These are phyloP conservation scores for Drosophila aff. DNA, from an alignment of 1,140 invertebrate species.

Conservation along the genomic window DNA sequence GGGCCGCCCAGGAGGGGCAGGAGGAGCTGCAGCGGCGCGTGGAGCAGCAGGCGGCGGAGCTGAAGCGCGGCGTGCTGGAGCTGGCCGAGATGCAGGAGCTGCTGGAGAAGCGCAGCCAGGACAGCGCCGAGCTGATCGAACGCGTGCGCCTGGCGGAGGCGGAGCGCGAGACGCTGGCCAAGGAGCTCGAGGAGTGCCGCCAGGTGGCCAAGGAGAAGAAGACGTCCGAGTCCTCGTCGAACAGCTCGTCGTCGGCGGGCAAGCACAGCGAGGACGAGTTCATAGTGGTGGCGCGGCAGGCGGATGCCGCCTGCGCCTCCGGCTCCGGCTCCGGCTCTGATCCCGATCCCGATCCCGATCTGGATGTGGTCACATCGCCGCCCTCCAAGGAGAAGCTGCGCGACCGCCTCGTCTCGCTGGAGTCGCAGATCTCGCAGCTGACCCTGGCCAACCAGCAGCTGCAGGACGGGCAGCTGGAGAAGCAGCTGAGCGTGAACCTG, in stretches of 20 bases:
- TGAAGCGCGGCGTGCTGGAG: conserved; percentile 54
- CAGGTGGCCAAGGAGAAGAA: conserved; percentile 71
- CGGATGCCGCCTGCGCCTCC: conserved; percentile 48
- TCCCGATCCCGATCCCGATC: conserved; percentile 52
- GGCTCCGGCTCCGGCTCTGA: conserved; percentile 17
- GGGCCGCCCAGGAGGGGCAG: neutral
- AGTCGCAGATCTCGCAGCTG: conserved; percentile 81
- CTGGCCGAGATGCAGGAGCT: conserved; percentile 72
- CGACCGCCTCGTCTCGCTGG: conserved; percentile 85
- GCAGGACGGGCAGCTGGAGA: conserved; percentile 85
- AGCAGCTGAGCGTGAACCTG: conserved; percentile 86
- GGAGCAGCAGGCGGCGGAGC: conserved; percentile 47
- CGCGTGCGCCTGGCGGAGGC: conserved; percentile 63
- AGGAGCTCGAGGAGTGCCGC: conserved; percentile 63
- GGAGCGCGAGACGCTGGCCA: conserved; percentile 51
- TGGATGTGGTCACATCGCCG: conserved; percentile 50
- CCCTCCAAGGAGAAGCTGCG: conserved; percentile 81
- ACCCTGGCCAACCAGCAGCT: conserved; percentile 79
- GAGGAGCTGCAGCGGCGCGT: conserved; percentile 48
- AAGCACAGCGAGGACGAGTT: conserved; percentile 84
- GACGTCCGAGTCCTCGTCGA: conserved; percentile 78
- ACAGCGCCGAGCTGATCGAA: conserved; percentile 69
- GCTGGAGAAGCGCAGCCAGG: conserved; percentile 66
- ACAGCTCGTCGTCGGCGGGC: conserved; percentile 72
- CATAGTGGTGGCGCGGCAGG: conserved; percentile 72